Conservation (phyloP, 2,888 invertebrate genomes). For the Drosophila subquinaria region DNA sequence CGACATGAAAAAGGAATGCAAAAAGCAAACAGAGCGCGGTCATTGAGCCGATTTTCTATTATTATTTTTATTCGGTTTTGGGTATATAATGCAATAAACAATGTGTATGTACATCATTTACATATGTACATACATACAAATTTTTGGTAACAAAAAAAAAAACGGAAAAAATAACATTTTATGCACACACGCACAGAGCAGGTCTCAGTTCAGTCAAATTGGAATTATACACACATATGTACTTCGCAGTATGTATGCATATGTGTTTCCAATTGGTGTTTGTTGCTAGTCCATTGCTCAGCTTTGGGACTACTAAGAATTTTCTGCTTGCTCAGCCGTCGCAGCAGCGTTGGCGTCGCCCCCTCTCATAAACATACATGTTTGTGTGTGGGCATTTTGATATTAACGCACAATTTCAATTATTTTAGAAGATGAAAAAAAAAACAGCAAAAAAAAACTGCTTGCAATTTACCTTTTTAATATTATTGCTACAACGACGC, state of each 20-base stretch:
- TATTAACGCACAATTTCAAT: slow-evolving; percentile 63
- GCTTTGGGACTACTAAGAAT: slow-evolving; percentile 60
- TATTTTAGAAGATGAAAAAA: slow-evolving; percentile 43
- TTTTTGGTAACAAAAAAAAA: slow-evolving; percentile 21
- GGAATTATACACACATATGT: slow-evolving; percentile 43
- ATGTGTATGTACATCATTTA: slow-evolving; percentile 32
- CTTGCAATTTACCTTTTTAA: slow-evolving; percentile 75
- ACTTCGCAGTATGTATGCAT: slow-evolving; percentile 61
- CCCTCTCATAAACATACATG: slow-evolving; percentile 34
- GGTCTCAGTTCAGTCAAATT: slow-evolving; percentile 53
- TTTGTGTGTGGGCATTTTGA: slow-evolving; percentile 39
- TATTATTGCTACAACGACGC: slow-evolving; percentile 64
- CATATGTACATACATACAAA: slow-evolving; percentile 24
- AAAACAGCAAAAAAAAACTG: slow-evolving; percentile 55
- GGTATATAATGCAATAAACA: slow-evolving; percentile 26
- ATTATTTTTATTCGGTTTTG: slow-evolving; percentile 17
- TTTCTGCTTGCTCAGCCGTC: slow-evolving; percentile 64
- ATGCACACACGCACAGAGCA: slow-evolving; percentile 50
- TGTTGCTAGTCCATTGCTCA: slow-evolving; percentile 64
- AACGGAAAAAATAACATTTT: slow-evolving; percentile 40
- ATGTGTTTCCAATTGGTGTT: slow-evolving; percentile 63
- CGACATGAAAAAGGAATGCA: slow-evolving; percentile 47
- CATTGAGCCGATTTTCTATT: slow-evolving; percentile 49
- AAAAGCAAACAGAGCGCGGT: slow-evolving; percentile 40
- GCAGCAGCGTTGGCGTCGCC: slow-evolving; percentile 53